These are phyloP conservation scores for Drosophila borborema DNA, from an alignment of 2,888 invertebrate genomes.

Conservation along the genomic window DNA sequence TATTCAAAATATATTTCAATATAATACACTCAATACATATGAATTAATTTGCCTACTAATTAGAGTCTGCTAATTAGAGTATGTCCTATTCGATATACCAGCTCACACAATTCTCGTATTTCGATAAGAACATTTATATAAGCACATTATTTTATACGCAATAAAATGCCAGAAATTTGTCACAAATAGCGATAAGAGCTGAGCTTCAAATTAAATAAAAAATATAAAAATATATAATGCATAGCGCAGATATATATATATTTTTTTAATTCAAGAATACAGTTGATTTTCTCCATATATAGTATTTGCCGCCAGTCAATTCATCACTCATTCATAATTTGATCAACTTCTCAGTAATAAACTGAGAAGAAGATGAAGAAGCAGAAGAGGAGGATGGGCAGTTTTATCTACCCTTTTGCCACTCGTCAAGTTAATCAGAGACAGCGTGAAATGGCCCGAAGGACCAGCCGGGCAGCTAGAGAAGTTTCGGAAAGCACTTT, in stretches of 20 bases:
- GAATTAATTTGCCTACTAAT: too few relatives aligned
- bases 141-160: background rate
- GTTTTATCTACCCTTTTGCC: background rate
- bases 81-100: too few relatives aligned
- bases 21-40: too few relatives aligned
- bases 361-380: background rate
- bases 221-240: background rate
- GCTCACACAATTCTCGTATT: too few relatives aligned
- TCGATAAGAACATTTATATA: background rate
- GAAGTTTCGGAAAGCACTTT: slow-evolving; percentile 22
- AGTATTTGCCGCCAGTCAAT: background rate
- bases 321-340: background rate
- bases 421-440: slow-evolving; percentile 30
- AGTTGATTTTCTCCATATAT: background rate
- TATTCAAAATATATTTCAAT: too few relatives aligned
- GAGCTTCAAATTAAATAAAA: background rate
- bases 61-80: too few relatives aligned
- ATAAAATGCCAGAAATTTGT: background rate
- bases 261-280: background rate
- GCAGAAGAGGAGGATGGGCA: too few relatives aligned
- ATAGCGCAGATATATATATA: background rate
- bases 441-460: slow-evolving; percentile 8
- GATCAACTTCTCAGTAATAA: background rate
- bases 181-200: background rate
- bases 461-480: background rate